Base-by-base conservation (phyloP, 2,113 vertebrate species). In the Abramis brama region DNA sequence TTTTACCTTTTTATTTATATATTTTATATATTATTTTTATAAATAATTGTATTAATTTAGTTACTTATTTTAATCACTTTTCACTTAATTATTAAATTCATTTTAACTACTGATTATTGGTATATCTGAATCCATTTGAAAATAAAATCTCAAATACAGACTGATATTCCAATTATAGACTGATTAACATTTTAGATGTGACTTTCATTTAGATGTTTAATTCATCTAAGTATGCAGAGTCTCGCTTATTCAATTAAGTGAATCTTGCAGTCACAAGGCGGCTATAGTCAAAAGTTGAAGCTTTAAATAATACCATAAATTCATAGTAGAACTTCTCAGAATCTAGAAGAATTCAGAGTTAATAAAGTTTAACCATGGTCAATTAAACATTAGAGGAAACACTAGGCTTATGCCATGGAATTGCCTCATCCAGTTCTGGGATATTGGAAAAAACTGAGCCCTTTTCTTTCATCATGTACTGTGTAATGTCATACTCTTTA, bases 401-500 rank as follows among this genome's bases (percentile, higher is more conserved):
- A 45, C 39, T 33, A 11, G 47, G 1, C 15, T 76, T 52, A 17
- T 36, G 17, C 17, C 27, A 77, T 52, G 13, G 0, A 55, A 77
- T 10, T 12, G 15, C 25, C 15, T 77, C 47, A 55, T 11, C 47
- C 74, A 57, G 21, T 23, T 6, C 55, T 60, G 33, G 21, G 21
- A 39, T 33, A 57, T n/a, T 57, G 12, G 25, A 33, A 11, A 43
- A 60, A 11, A 83, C 66, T 55, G n/a, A 50, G 30, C 5, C 7
- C 9, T 27, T 50, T 62, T 80, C 57, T 68, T 66, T 83, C 64
- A 83, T 73, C 23, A 43, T 73, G 13, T 52, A 52, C 36, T 70
- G 55, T 82, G 47, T 70, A 70, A 82, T 55, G 23, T 82, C 64
- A 83, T 43, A 60, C 50, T 83, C 81, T 73, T 36, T 43, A 23